phyloP scores from a whole-genome alignment of 1,140 invertebrate genomes.

The Tetramorium simillimum region DNA sequence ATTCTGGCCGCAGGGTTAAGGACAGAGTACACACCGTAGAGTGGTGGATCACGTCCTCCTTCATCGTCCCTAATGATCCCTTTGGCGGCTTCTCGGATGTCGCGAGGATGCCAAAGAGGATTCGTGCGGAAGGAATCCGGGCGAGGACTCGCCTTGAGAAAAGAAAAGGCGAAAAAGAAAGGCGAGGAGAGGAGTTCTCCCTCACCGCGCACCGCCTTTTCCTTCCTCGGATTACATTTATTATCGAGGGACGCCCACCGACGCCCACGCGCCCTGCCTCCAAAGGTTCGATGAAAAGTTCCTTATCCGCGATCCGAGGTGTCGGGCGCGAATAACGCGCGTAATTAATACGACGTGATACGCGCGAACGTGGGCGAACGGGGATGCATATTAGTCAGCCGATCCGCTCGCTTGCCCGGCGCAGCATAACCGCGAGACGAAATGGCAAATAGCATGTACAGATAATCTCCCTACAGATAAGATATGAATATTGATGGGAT shows the following conservation, averaged over 20 bases:
- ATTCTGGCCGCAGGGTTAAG: slow-evolving; percentile 57
- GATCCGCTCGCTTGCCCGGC: not conserved
- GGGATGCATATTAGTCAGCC: slow-evolving; percentile 45
- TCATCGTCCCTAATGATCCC: slow-evolving; percentile 69
- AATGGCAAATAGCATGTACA: not conserved
- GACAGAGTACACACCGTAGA: slow-evolving; percentile 49
- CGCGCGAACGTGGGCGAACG: slow-evolving; percentile 20
- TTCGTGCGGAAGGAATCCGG: slow-evolving; percentile 52
- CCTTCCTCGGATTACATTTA: slow-evolving; percentile 71
- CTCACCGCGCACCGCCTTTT: slow-evolving; percentile 42
- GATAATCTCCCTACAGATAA: not conserved
- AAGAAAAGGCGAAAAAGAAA: slow-evolving; percentile 59
- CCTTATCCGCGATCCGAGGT: slow-evolving; percentile 48
- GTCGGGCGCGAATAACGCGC: slow-evolving; percentile 43
- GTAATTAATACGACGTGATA: slow-evolving; percentile 54
- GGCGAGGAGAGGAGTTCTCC: not conserved
- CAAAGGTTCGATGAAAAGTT: slow-evolving; percentile 49
- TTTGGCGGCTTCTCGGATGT: slow-evolving; percentile 74
- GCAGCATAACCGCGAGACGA: slow-evolving; percentile 4
- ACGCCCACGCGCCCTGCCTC: slow-evolving; percentile 28
- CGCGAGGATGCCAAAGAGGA: slow-evolving; percentile 62
- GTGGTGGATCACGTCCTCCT: slow-evolving; percentile 56
- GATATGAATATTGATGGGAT: slow-evolving; percentile 24
- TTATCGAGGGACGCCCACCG: slow-evolving; percentile 67
- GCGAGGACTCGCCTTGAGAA: slow-evolving; percentile 46